Evolutionary conservation across 2,113 vertebrate genomes (phyloP), one percentile per base, ranked within the genome.

Genomic region (Menidia beryllina): DNA sequence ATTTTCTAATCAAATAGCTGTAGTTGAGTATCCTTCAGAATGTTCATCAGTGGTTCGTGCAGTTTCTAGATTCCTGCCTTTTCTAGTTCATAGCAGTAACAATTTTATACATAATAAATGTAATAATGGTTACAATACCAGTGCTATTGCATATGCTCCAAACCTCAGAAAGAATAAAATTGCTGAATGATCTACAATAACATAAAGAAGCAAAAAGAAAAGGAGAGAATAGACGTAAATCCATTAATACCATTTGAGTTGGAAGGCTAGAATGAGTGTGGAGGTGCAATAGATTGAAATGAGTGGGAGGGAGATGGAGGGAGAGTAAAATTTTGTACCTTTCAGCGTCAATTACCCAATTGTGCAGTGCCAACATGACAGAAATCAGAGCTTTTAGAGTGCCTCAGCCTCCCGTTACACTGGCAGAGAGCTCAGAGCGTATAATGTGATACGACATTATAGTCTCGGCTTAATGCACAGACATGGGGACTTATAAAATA

Each of bases 371-470:
- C 74, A 64, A 90, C 89, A 86, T 90, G 89, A 91, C 89, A 92
- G 88, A 91, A 89, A 89, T 88, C 85, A 85, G 83, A 90, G 81
- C 88, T 91, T 93, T 93, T 89, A 90, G 85, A 84, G 87, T 76
- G 83, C 87, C 71, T 70, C 65, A 62, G 71, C 72, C 66, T 72
- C 61, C 72, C 58, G 25, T 56, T 30, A 79, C 69, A 25, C 55
- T 4, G 34, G 55, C 75, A 48, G 17, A n/a, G 61, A 77, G 67
- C 72, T 78, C 58, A 25, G 69, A 87, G 86, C 88, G 65, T 72
- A 90, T 91, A 92, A 93, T 89, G 67, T 84, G 89, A 92, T 81
- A 88, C 77, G 90, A 91, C 91, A 88, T 89, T 79, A 88, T 87
- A 85, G 83, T 73, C 72, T 72, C 34, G 27, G 82, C 85, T 88